Percentiles rank a stretch among this genome's conserved stretches.
phyloP scores from a whole-genome alignment of 2,797 vertebrate species.

The Chelon auratus region DNA sequence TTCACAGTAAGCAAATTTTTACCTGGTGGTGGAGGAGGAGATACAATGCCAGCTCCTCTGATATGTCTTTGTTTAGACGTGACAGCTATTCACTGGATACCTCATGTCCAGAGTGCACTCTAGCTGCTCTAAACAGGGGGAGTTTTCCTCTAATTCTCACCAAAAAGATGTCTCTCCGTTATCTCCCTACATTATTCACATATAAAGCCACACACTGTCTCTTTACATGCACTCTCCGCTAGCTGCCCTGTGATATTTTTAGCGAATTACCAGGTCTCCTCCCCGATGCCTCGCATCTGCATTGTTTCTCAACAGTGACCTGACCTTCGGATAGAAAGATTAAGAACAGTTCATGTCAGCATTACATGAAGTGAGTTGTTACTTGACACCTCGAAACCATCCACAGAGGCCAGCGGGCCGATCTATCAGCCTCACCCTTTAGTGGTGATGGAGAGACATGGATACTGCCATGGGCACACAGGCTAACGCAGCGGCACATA shows the following conservation, averaged over 20 bases:
- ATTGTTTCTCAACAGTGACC: constrained; percentile 24
- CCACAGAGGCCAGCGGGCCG: constrained; percentile 14
- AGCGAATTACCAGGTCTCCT: neutral
- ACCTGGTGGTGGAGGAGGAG: constrained; percentile 42
- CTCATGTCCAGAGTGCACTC: constrained; percentile 44
- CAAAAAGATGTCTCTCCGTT: constrained; percentile 6
- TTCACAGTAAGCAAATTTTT: constrained; percentile 68
- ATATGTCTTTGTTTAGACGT: constrained; percentile 72
- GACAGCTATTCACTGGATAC: constrained; percentile 70
- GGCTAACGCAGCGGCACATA: neutral
- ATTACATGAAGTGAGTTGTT: constrained; percentile 41
- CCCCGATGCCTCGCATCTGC: neutral
- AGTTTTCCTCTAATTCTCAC: neutral
- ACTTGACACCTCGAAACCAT: constrained; percentile 52
- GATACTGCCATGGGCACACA: neutral
- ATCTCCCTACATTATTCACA: neutral
- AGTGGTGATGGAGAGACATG: constrained; percentile 9
- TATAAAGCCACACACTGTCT: neutral
- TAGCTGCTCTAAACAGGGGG: constrained; percentile 31
- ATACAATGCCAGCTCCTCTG: constrained; percentile 33
- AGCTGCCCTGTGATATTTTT: neutral
- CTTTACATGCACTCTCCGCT: neutral
- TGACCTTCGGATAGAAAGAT: constrained; percentile 41
- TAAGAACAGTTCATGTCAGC: constrained; percentile 53
- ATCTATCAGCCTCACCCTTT: constrained; percentile 16